phyloP scores from a whole-genome alignment of 2,888 invertebrate genomes.

The Leuctra nigra region DNA sequence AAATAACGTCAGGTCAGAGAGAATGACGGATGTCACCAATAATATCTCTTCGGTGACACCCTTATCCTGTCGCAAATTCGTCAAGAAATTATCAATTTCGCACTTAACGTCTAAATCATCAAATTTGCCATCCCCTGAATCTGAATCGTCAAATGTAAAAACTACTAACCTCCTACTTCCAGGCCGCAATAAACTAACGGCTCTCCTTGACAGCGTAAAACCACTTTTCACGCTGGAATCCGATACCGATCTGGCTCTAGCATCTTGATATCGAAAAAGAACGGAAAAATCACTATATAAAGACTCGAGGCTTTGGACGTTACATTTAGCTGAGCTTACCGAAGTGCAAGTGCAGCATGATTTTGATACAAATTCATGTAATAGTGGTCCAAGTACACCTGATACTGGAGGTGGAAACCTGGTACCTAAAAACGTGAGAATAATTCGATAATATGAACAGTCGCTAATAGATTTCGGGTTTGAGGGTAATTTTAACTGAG shows the following conservation, averaged over 20 bases:
- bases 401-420: constrained; percentile 18
- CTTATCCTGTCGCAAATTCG: not conserved
- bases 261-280: constrained; percentile 16
- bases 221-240: constrained; percentile 17
- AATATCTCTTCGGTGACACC: not conserved
- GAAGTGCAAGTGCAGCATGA: too few relatives aligned
- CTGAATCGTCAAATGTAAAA: constrained; percentile 13
- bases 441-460: constrained; percentile 1
- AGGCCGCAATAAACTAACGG: constrained; percentile 4
- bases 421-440: constrained; percentile 19
- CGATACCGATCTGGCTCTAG: constrained; percentile 5
- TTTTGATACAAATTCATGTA: too few relatives aligned
- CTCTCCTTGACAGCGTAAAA: constrained; percentile 4
- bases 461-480: not conserved
- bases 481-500: not conserved
- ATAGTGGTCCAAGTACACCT: not conserved
- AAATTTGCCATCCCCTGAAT: constrained; percentile 11
- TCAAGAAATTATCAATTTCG: constrained; percentile 13
- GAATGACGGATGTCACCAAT: constrained; percentile 22
- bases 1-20: constrained; percentile 21
- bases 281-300: constrained; percentile 11
- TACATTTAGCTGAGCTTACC: not conserved
- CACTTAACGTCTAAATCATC: constrained; percentile 17
- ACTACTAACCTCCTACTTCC: constrained; percentile 12
- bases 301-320: not conserved